Evolutionary conservation across 2,797 vertebrate genomes (phyloP), one percentile per base, ranked within the genome.

Genomic region (Lacerta agilis): DNA sequence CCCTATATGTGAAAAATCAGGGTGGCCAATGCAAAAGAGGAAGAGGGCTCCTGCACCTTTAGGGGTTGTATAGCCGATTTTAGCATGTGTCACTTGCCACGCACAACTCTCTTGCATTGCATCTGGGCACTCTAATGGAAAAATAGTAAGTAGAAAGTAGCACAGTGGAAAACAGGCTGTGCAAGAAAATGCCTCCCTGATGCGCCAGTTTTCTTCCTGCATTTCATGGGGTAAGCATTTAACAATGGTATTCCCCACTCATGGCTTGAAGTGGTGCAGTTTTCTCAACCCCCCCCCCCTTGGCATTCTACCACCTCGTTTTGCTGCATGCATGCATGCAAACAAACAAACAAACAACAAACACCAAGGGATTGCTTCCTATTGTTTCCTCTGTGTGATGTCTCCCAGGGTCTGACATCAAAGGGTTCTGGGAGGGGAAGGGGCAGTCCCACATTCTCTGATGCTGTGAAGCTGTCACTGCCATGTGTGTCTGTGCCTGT

Each of bases 401-500:
- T 64, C 69, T 81, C 58, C 79, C 55, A 38, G 20, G 7, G 10
- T 27, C 71, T 25, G 55, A 17, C 33, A 4, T 20, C 58, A 41
- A n/a, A 64, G 55, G 4, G 41, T 27, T 29, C 3, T 9, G 36
- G 5, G 38, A 3, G 13, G 23, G n/a, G 13, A 10, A 55, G 72
- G 58, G 36, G 18, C 64, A 15, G 8, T 45, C 73, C 84, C 75
- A 4, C 36, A 29, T 25, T 71, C 72, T 61, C 49, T 58, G 36
- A 81, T 82, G 64, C 83, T 82, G 83, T 76, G 79, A 89, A 86
- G 88, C 88, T 41, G 27, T 69, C 83, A 81, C 83, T 89, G 88
- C 83, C 83, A 67, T 36, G 33, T n/a, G 2, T 85, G 71, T 85
- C 8, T 49, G 88, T 86, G 83, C 88, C 88, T 89, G 71, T 86